Percentiles rank a stretch among this genome's conserved stretches.
Conservation (phyloP, 92 coral and sea anemone genomes). For the Palythoa caribaeorum region DNA sequence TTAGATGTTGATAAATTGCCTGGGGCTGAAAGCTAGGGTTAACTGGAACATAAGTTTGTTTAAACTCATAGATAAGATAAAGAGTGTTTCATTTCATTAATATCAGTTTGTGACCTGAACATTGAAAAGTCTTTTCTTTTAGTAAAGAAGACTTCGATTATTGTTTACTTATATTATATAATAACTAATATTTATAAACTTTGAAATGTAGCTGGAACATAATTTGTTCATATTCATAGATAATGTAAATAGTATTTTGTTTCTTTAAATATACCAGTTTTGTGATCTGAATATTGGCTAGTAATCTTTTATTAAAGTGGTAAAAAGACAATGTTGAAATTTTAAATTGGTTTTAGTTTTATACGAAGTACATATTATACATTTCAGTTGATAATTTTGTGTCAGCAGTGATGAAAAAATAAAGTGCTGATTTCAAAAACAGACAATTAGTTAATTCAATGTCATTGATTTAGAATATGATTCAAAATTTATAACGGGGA, state of each 20-base stretch:
- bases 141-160: background rate
- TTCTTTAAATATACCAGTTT: background rate
- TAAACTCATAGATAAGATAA: background rate
- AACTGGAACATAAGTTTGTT: slow-evolving; percentile 1
- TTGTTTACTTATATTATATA: background rate
- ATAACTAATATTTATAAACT: background rate
- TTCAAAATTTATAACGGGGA: slow-evolving; percentile 1
- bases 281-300: background rate
- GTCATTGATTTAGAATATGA: background rate
- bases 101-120: slow-evolving; percentile 5
- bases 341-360: background rate
- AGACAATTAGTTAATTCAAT: slow-evolving; percentile 1
- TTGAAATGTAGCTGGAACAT: background rate
- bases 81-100: background rate
- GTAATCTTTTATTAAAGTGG: slow-evolving; percentile 2
- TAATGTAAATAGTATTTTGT: background rate
- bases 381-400: slow-evolving; percentile 8
- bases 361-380: background rate
- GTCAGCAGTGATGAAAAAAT: slow-evolving; percentile 1
- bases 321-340: slow-evolving; percentile 4
- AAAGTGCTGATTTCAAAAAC: slow-evolving; percentile 13
- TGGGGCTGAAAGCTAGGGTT: too few species aligned
- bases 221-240: background rate
- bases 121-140: background rate
- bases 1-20: too few species aligned